Conservation (phyloP, 2,113 vertebrate species). For the Carettochelys insculpta region DNA sequence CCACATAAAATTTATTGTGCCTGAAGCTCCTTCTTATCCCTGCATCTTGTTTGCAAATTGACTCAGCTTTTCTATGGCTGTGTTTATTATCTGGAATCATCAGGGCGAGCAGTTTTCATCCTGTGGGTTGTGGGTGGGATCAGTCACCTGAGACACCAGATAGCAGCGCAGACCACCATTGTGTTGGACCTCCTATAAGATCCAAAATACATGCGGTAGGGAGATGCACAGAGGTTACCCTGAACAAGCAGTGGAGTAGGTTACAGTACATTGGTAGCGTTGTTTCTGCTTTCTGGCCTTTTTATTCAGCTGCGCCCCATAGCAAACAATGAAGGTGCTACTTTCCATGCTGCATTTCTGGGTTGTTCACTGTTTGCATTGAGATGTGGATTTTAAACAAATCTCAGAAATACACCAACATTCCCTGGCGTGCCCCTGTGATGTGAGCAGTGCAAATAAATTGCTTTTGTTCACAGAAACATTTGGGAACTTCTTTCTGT, state of each 20-base stretch:
- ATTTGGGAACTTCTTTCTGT: not conserved
- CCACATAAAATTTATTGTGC: not conserved
- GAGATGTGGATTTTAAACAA: fast-evolving
- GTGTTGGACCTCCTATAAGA: not conserved
- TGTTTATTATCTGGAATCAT: not conserved
- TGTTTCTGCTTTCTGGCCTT: not conserved
- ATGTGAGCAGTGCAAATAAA: not conserved
- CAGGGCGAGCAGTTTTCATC: not conserved
- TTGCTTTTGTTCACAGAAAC: not conserved
- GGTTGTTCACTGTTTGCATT: not conserved
- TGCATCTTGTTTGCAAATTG: not conserved
- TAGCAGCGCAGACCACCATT: not conserved
- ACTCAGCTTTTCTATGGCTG: not conserved
- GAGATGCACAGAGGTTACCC: not conserved
- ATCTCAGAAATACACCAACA: not conserved
- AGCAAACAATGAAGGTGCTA: not conserved
- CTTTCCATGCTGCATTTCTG: not conserved
- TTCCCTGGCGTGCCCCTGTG: fast-evolving
- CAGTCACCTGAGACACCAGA: not conserved
- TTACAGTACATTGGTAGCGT: not conserved
- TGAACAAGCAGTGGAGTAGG: not conserved
- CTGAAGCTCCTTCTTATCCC: not conserved
- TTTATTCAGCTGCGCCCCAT: not conserved
- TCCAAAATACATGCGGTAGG: not conserved
- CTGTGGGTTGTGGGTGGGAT: not conserved